These are phyloP conservation scores for Micropoecilia bifurca DNA, from an alignment of 2,797 vertebrate genomes.

Conservation along the genomic window DNA sequence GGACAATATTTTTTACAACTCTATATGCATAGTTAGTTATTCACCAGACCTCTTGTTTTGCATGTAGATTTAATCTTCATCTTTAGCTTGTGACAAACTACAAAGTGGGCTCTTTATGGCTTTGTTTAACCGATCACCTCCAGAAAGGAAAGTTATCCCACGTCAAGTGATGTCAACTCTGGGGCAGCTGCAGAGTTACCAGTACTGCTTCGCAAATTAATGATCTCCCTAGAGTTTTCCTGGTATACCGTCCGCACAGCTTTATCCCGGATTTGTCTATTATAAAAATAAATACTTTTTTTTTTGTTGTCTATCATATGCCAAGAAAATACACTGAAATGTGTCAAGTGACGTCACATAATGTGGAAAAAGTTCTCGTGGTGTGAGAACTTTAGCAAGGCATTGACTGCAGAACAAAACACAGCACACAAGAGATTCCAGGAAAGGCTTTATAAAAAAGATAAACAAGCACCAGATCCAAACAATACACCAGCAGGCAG, in stretches of 20 bases:
- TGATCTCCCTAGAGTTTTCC: not conserved
- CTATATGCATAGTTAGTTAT: not conserved
- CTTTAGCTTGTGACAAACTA: not conserved
- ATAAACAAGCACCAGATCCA: constrained; percentile 46
- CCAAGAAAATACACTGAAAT: not conserved
- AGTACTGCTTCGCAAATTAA: not conserved
- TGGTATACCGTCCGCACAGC: not conserved
- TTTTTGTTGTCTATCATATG: not conserved
- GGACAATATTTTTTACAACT: not conserved
- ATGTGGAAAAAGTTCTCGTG: not conserved
- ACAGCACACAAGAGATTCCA: constrained; percentile 1
- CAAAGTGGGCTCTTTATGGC: not conserved
- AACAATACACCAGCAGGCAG: constrained; percentile 39
- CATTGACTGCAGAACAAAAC: not conserved
- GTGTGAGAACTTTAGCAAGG: not conserved
- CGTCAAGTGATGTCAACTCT: not conserved
- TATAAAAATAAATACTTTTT: too few species aligned
- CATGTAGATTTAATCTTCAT: not conserved
- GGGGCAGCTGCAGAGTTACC: not conserved
- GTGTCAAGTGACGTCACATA: not conserved
- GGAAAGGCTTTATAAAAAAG: constrained; percentile 20
- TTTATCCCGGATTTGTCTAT: not conserved
- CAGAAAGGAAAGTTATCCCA: not conserved
- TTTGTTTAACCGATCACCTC: not conserved
- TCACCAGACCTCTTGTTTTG: not conserved